Evolutionary conservation across 2,888 invertebrate species (phyloP).

Genomic region (Xanthorhoe designata): DNA sequence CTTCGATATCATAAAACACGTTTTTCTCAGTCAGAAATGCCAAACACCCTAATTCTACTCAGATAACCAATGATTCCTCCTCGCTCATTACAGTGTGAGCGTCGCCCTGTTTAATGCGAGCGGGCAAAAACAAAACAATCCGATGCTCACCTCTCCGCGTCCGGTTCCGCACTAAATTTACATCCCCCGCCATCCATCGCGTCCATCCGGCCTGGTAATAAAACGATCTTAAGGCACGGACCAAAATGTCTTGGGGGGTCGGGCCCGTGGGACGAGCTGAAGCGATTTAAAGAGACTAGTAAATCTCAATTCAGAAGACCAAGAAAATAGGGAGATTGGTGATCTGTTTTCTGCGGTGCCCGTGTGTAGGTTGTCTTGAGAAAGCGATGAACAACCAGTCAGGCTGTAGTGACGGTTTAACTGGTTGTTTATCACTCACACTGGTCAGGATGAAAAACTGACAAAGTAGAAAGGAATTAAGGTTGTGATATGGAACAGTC

Average conservation of each 20-base stretch:
- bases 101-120: conserved; percentile 67
- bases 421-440: too few species aligned
- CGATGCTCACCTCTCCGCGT: conserved; percentile 82
- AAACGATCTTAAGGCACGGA: conserved; percentile 82
- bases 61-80: neutral
- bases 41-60: neutral
- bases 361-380: too few species aligned
- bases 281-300: conserved; percentile 33
- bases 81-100: conserved; percentile 57
- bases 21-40: neutral
- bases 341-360: too few species aligned
- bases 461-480: too few species aligned
- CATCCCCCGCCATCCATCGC: conserved; percentile 84
- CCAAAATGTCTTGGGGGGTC: conserved; percentile 75
- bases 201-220: conserved; percentile 84
- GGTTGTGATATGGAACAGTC: too few species aligned
- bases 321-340: too few species aligned
- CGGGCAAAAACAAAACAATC: conserved; percentile 83
- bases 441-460: too few species aligned
- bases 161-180: conserved; percentile 84
- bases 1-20: too few species aligned
- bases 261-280: conserved; percentile 43
- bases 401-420: too few species aligned
- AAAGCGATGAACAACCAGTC: too few species aligned
- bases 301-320: neutral